Percentiles rank a stretch among this genome's conserved stretches.
Conservation (phyloP, 2,888 invertebrate species). For the Oligia latruncula region DNA sequence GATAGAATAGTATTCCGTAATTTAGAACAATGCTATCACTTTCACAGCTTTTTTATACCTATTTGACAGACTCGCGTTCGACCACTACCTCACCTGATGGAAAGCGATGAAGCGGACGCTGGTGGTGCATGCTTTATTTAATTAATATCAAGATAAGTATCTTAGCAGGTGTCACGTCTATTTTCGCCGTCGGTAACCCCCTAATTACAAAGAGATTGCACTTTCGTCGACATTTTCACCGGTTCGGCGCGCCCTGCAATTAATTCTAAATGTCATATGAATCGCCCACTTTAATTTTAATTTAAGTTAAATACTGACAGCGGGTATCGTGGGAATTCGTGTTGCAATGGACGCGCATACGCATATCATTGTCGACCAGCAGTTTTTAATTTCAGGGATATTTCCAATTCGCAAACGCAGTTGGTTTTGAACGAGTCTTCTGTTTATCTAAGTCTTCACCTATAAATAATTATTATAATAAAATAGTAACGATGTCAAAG, state of each 20-base stretch:
- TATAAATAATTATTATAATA: background rate
- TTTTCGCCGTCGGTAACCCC: constrained; percentile 47
- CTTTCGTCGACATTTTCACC: constrained; percentile 81
- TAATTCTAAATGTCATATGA: constrained; percentile 82
- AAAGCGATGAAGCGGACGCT: background rate
- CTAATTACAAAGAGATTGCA: constrained; percentile 69
- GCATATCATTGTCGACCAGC: constrained; percentile 8
- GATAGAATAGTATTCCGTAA: too few species aligned
- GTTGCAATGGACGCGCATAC: constrained; percentile 10
- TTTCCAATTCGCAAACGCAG: constrained; percentile 1
- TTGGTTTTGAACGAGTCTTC: background rate
- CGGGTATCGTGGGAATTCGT: constrained; percentile 58
- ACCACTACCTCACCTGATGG: background rate
- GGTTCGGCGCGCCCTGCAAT: constrained; percentile 78
- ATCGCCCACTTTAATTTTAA: constrained; percentile 72
- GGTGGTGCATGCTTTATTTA: constrained; percentile 7
- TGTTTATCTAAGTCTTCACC: background rate
- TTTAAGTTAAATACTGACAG: constrained; percentile 65
- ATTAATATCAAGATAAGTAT: constrained; percentile 16
- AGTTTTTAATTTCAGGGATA: constrained; percentile 13
- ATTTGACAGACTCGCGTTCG: background rate
- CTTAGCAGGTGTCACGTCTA: constrained; percentile 49
- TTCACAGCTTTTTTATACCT: background rate
- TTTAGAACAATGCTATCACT: background rate
- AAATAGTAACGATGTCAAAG: background rate